phyloP scores from a whole-genome alignment of 2,113 vertebrate genomes.

The Aplodontia rufa region DNA sequence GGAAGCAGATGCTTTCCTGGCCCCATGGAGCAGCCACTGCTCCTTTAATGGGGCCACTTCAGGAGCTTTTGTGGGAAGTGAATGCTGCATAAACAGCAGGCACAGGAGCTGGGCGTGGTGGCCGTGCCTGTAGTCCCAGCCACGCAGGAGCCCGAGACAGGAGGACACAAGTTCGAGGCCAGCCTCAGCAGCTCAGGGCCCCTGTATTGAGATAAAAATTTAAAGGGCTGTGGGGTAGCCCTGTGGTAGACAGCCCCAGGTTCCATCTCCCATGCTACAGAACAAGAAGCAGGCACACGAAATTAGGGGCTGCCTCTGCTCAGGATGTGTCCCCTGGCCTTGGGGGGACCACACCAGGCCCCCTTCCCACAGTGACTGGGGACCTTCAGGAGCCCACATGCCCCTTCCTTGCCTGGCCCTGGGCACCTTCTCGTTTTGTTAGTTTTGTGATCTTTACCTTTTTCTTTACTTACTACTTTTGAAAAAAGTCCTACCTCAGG shows the following conservation, averaged over 20 bases:
- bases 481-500: background rate
- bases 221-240: no score
- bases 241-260: no score
- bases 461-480: background rate
- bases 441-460: background rate
- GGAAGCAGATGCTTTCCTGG: constrained; percentile 82
- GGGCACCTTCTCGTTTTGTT: background rate
- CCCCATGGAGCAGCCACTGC: constrained; percentile 83
- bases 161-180: no score
- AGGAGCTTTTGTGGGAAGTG: constrained; percentile 79
- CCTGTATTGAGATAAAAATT: no score
- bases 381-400: background rate
- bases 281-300: no score
- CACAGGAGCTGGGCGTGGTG: constrained; percentile 30
- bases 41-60: constrained; percentile 82
- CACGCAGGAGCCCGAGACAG: no score
- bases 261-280: no score
- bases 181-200: no score
- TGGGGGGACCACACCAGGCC: no score
- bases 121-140: no score
- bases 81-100: constrained; percentile 77
- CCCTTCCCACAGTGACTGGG: no score
- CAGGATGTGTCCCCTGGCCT: background rate
- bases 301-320: no score
- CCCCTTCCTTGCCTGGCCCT: background rate